A percentile compares a stretch with the other conserved stretches of the same genome.
phyloP scores from a whole-genome alignment of 1,140 invertebrate genomes.

The Drosophila bocki region DNA sequence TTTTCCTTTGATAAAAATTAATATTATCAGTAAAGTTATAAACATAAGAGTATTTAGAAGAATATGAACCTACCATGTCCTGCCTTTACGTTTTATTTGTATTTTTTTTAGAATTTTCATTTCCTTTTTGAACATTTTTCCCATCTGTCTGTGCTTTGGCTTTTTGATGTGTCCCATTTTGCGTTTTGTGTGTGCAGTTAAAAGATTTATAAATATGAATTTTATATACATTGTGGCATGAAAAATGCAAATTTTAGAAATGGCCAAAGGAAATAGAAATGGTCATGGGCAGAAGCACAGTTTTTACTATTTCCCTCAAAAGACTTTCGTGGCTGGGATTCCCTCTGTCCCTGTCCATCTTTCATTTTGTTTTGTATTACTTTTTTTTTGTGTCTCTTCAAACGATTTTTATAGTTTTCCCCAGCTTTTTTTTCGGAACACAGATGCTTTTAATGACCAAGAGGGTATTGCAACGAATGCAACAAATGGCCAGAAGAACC shows the following conservation, averaged over 20 bases:
- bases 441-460: slow-evolving; percentile 77
- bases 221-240: slow-evolving; percentile 83
- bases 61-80: neutral
- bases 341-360: neutral
- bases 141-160: slow-evolving; percentile 61
- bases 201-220: slow-evolving; percentile 84
- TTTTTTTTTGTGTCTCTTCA: slow-evolving; percentile 27
- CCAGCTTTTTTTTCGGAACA: slow-evolving; percentile 33
- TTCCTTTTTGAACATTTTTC: slow-evolving; percentile 80
- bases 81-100: slow-evolving; percentile 14
- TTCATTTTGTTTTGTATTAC: slow-evolving; percentile 4
- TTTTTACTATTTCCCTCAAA: slow-evolving; percentile 39
- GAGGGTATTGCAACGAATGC: slow-evolving; percentile 48
- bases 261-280: slow-evolving; percentile 80
- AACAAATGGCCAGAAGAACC: slow-evolving; percentile 61
- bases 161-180: slow-evolving; percentile 78
- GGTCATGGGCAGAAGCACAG: slow-evolving; percentile 53
- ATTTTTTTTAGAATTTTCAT: slow-evolving; percentile 62
- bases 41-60: slow-evolving; percentile 2
- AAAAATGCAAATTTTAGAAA: slow-evolving; percentile 82
- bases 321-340: neutral
- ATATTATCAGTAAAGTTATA: neutral
- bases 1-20: neutral
- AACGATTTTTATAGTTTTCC: slow-evolving; percentile 52
- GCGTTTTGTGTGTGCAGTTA: slow-evolving; percentile 76